Evolutionary conservation across 1,140 invertebrate genomes (phyloP), one percentile per base, ranked within the genome.

Genomic region (Drosophila obscura): DNA sequence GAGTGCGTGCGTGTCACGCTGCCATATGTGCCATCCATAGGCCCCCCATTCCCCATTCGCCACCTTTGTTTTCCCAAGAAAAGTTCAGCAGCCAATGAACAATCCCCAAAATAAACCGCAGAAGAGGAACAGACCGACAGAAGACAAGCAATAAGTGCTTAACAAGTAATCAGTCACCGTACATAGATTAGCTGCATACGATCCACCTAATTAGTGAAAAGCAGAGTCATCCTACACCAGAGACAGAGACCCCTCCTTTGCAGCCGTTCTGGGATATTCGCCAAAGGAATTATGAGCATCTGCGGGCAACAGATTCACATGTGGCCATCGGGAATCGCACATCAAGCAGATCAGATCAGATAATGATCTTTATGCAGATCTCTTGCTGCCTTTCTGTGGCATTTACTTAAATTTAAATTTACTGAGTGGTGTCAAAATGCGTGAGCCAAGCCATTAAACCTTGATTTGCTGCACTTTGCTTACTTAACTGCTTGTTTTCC

Each of bases 161-260:
- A 78, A 85, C 78, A 87, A 81, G 77, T 75, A 62, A 85, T 85
- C 82, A 81, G 65, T 81, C 82, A 85, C 60, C 35, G n/a, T 24
- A 16, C 55, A 52, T 48, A 82, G 80, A 69, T 75, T 71, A 75
- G 72, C 72, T 62, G 61, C 22, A 39, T 79, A 57, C 49, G 52
- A 61, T 55, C 73, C 65, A 80, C 65, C 81, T 85, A 84, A 77
- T 83, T 80, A 71, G 65, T 74, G 62, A 61, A 52, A 48, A 62
- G 5, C 8, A 39, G 24, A 45, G 45, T 24, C 56, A 26, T 26
- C 55, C n/a, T 22, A 9, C 41, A 2, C 26, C 56, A 4, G 16
- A 41, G 43, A 50, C 56, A 4, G 24, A 31, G 43, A 50, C 53
- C 26, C 48, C 19, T 8, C 11, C 13, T 13, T 1, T 24, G 26